A percentile compares a stretch with the other conserved stretches of the same genome.
Evolutionary conservation across 2,888 invertebrate genomes (phyloP).

Genomic region (Aquatica leii): DNA sequence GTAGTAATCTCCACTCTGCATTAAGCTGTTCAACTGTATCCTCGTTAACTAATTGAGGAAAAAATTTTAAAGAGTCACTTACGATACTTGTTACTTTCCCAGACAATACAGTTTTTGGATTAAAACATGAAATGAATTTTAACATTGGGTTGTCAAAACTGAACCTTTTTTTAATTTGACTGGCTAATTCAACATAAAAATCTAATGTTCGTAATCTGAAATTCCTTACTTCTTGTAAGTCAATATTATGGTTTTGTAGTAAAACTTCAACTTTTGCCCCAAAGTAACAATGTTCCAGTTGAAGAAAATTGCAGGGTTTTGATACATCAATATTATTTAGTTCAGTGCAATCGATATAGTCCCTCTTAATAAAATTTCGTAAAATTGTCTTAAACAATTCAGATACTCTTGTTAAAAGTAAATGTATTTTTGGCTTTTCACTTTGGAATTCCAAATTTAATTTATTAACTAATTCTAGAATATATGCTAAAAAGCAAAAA

Average conservation of each 20-base stretch:
- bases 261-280: conserved; percentile 5
- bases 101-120: background rate
- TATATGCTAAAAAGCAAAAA: conserved; percentile 5
- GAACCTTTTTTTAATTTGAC: background rate
- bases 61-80: background rate
- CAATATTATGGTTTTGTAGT: background rate
- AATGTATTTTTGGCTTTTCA: conserved; percentile 27
- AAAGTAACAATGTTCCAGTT: background rate
- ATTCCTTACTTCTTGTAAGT: conserved; percentile 1
- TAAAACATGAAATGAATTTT: background rate
- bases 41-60: background rate
- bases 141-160: background rate
- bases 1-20: background rate
- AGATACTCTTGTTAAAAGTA: conserved; percentile 1
- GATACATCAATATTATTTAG: background rate
- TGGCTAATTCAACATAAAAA: background rate
- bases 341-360: conserved; percentile 5
- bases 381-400: background rate
- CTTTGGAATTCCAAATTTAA: conserved; percentile 28
- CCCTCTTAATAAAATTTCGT: conserved; percentile 5
- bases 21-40: background rate
- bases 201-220: background rate
- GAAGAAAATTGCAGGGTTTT: conserved; percentile 1
- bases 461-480: conserved; percentile 22
- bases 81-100: background rate